Evolutionary conservation across 64 coral and sea anemone genomes (phyloP).

Genomic region (Pocillopora damicornis): DNA sequence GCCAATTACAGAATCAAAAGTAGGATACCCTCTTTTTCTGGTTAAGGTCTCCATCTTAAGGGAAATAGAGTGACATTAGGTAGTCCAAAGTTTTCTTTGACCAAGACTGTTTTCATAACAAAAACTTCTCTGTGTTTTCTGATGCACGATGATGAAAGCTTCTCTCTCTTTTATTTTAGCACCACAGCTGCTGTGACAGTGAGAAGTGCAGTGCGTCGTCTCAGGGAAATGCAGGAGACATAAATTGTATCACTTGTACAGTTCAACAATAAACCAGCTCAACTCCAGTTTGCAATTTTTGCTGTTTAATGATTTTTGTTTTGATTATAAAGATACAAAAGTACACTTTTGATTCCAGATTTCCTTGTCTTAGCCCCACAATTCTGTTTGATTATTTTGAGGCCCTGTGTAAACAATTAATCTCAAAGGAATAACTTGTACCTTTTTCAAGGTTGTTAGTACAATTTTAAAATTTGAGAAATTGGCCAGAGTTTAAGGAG

Average conservation of each 20-base stretch:
- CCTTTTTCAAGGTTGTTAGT: too few relatives aligned
- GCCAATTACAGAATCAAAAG: too few relatives aligned
- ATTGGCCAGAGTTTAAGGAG: not conserved
- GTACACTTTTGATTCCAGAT: too few relatives aligned
- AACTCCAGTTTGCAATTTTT: not conserved
- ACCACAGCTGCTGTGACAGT: constrained; percentile 95
- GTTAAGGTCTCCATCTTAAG: too few relatives aligned
- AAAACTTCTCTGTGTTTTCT: constrained; percentile 3
- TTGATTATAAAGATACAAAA: too few relatives aligned
- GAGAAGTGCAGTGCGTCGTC: constrained; percentile 95
- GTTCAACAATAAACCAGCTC: constrained; percentile 25
- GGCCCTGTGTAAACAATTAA: not conserved
- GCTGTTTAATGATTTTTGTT: not conserved
- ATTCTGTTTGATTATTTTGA: not conserved
- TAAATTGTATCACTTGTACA: constrained; percentile 50
- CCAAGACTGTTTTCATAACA: not conserved
- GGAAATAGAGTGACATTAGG: too few relatives aligned
- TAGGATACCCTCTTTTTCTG: too few relatives aligned
- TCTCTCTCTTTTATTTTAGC: constrained; percentile 51
- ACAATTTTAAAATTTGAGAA: not conserved
- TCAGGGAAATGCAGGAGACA: constrained; percentile 94
- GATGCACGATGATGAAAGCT: not conserved
- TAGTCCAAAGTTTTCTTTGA: not conserved
- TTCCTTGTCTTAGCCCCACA: too few relatives aligned
- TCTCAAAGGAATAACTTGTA: not conserved